Base-by-base conservation (phyloP, 2,113 vertebrate genomes). In the Cranoglanis bouderius region DNA sequence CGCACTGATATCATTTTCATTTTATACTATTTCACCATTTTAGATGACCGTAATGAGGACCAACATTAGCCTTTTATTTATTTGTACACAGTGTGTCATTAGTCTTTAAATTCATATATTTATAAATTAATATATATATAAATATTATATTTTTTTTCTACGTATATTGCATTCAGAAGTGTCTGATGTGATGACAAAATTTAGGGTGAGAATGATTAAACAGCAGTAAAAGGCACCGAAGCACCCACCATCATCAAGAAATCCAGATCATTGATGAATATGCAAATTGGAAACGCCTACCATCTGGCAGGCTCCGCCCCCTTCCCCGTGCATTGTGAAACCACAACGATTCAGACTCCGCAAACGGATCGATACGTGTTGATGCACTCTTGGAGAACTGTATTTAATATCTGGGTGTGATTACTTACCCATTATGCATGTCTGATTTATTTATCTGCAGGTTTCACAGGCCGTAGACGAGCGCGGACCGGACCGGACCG, bases 391-490 rank as follows among this genome's bases (percentile, higher is more conserved):
- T 29, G 0, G 29, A 67, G n/a, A 63, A 16, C n/a, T 32, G n/a
- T 32, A 32, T 16, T 32, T 1, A 16, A 16, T 32, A 67, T 13
- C 63, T 1, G n/a, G 14, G n/a, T 12, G 61, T 63, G 61, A 63
- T 63, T 35, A 6, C 5, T 35, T 38, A 13, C 61, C 74, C 29
- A n/a, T 65, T 65, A 14, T 32, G 3, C 2, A 8, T 21, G 67
- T 72, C 6, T 38, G 32, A 26, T 67, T 7, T n/a, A 51, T 51
- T 85, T 86, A 32, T 82, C n/a, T 85, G 40, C n/a, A 99, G 98
- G 97, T 99, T 99, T 95, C 98, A 99, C 90, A 96, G 98, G 96
- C 98, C 98, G 89, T 99, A 97, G 96, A 97, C 95, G 95, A 95
- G 91, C 90, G 95, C 93, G 95, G 95, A 96, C 91, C 92, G 95